Percentiles rank a stretch among this genome's conserved stretches.
These are phyloP conservation scores for Henicopernis longicauda DNA, from an alignment of 2,113 vertebrate species.

Conservation along the genomic window DNA sequence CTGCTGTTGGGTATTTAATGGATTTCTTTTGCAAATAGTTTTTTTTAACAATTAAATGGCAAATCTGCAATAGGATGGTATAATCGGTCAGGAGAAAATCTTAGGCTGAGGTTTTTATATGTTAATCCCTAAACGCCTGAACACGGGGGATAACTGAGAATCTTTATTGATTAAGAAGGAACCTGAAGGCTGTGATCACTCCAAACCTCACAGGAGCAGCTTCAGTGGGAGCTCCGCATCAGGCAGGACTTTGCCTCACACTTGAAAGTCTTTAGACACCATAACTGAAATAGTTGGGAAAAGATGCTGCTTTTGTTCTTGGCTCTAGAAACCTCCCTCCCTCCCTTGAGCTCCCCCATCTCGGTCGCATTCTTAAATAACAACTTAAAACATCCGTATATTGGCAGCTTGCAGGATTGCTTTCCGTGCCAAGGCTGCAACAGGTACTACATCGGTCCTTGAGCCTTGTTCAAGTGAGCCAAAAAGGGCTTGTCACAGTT, in stretches of 20 bases:
- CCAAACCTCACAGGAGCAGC: background rate
- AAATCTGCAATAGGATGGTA: background rate
- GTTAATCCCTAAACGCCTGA: background rate
- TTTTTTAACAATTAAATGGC: background rate
- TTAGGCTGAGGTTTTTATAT: background rate
- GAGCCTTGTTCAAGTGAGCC: background rate
- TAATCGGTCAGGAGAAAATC: background rate
- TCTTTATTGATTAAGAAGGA: background rate
- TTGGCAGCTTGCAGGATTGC: background rate
- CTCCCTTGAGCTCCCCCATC: background rate
- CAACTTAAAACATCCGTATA: background rate
- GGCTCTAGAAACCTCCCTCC: slow-evolving; percentile 53
- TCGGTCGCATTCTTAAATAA: slow-evolving; percentile 21
- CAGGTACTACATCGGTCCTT: background rate
- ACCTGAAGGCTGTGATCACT: background rate
- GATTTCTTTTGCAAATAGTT: background rate
- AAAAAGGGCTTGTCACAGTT: background rate
- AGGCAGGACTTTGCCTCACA: background rate
- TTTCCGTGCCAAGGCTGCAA: background rate
- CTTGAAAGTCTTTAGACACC: background rate
- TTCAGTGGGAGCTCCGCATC: background rate
- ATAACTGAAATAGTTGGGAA: background rate
- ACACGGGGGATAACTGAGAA: background rate
- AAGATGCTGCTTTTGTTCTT: slow-evolving; percentile 64
- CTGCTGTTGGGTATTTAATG: background rate